phyloP scores from a whole-genome alignment of 2,888 invertebrate species.

The Anaspis maculata region DNA sequence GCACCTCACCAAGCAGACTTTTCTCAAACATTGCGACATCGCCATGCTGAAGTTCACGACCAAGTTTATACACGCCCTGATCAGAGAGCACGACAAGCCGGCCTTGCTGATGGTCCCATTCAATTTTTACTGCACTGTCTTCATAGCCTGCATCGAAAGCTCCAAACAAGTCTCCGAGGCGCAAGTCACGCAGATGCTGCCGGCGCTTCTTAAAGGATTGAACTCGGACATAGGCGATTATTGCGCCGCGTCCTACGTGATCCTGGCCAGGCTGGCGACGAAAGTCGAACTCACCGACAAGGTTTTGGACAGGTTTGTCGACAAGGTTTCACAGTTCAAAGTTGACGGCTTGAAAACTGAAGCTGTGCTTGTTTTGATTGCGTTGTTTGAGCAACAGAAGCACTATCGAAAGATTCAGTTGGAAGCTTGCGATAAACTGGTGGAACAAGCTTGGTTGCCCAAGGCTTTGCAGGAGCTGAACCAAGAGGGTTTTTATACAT shows the following conservation, averaged over 20 bases:
- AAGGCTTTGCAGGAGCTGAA: slow-evolving; percentile 47
- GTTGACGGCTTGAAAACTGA: slow-evolving; percentile 51
- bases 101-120: slow-evolving; percentile 60
- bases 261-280: slow-evolving; percentile 59
- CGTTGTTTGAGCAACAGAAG: slow-evolving; percentile 61
- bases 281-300: slow-evolving; percentile 52
- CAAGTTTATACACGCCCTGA: slow-evolving; percentile 48
- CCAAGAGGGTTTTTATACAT: slow-evolving; percentile 44
- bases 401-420: slow-evolving; percentile 42
- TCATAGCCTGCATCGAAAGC: slow-evolving; percentile 61
- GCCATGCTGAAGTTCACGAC: slow-evolving; percentile 58
- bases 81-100: slow-evolving; percentile 54
- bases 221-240: slow-evolving; percentile 61
- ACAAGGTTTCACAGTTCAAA: slow-evolving; percentile 48
- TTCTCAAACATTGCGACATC: slow-evolving; percentile 61
- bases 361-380: slow-evolving; percentile 55
- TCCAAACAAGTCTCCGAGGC: slow-evolving; percentile 46
- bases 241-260: slow-evolving; percentile 64
- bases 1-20: slow-evolving; percentile 60
- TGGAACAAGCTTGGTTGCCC: slow-evolving; percentile 43
- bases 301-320: slow-evolving; percentile 52
- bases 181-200: slow-evolving; percentile 61
- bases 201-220: slow-evolving; percentile 63
- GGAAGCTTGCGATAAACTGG: slow-evolving; percentile 46
- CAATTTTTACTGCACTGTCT: slow-evolving; percentile 71